Conservation (phyloP, 2,888 invertebrate species). For the Campopleginae sp. region DNA sequence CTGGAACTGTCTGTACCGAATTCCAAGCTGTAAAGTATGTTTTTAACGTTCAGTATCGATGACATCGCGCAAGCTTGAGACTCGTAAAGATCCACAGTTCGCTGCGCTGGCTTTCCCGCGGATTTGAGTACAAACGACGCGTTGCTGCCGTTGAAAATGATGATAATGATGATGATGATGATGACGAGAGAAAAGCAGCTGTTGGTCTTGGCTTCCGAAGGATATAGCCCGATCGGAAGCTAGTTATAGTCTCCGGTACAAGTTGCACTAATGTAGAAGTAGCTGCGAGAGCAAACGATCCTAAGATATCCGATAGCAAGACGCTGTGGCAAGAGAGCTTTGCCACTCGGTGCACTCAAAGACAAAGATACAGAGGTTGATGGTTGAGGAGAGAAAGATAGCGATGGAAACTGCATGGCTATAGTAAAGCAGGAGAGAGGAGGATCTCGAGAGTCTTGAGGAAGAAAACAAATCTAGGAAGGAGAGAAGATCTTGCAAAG, state of each 20-base stretch:
- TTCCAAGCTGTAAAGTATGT: background rate
- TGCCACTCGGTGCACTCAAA: slow-evolving; percentile 29
- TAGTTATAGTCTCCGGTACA: slow-evolving; percentile 44
- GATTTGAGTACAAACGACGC: slow-evolving; percentile 24
- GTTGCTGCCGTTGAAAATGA: slow-evolving; percentile 17
- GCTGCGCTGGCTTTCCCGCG: background rate
- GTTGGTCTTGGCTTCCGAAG: slow-evolving; percentile 59
- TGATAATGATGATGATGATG: slow-evolving; percentile 32
- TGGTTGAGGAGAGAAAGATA: slow-evolving; percentile 3
- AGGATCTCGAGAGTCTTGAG: slow-evolving; percentile 19
- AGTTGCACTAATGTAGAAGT: slow-evolving; percentile 45
- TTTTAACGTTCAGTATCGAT: slow-evolving; percentile 8
- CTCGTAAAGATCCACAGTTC: background rate
- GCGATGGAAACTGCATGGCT: background rate
- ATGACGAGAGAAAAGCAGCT: slow-evolving; percentile 56
- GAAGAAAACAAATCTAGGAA: slow-evolving; percentile 44
- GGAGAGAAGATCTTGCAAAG: slow-evolving; percentile 57
- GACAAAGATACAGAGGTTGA: background rate
- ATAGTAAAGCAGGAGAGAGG: background rate
- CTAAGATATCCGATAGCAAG: slow-evolving; percentile 63
- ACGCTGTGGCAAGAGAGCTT: slow-evolving; percentile 52
- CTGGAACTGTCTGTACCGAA: background rate
- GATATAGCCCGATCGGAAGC: slow-evolving; percentile 63
- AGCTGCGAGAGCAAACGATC: slow-evolving; percentile 54
- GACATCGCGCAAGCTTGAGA: slow-evolving; percentile 5